Conservation (phyloP, 2,797 vertebrate species). For the Sebastes itinus region DNA sequence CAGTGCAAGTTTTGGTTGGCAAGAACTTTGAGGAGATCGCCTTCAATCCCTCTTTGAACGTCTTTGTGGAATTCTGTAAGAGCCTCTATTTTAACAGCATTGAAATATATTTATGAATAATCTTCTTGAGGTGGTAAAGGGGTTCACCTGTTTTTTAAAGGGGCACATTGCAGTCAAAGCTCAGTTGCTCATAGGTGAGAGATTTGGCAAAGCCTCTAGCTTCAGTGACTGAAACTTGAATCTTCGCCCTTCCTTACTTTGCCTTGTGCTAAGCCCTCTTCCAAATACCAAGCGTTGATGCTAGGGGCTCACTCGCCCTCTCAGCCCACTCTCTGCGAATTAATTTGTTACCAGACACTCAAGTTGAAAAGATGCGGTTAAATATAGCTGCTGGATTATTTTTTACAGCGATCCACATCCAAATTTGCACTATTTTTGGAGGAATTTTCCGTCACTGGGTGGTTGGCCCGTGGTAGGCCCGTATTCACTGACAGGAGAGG, state of each 20-base stretch:
- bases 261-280: neutral
- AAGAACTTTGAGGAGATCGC: conserved; percentile 97
- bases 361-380: conserved; percentile 32
- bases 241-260: neutral
- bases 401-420: conserved; percentile 5
- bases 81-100: neutral
- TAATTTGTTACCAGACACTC: conserved; percentile 31
- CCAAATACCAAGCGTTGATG: conserved; percentile 26
- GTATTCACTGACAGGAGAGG: conserved; percentile 5
- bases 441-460: conserved; percentile 44
- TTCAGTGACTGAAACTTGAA: conserved; percentile 35
- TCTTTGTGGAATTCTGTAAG: conserved; percentile 99
- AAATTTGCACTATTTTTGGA: conserved; percentile 42
- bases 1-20: conserved; percentile 93
- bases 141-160: neutral
- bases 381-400: conserved; percentile 46
- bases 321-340: neutral
- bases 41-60: conserved; percentile 90
- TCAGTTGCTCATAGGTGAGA: neutral
- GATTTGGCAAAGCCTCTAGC: neutral
- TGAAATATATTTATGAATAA: neutral
- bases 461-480: neutral
- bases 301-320: neutral
- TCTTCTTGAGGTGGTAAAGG: neutral
- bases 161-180: neutral